A percentile compares a stretch with the other conserved stretches of the same genome.
phyloP scores from a whole-genome alignment of 2,113 vertebrate genomes.

The Xiphophorus maculatus region DNA sequence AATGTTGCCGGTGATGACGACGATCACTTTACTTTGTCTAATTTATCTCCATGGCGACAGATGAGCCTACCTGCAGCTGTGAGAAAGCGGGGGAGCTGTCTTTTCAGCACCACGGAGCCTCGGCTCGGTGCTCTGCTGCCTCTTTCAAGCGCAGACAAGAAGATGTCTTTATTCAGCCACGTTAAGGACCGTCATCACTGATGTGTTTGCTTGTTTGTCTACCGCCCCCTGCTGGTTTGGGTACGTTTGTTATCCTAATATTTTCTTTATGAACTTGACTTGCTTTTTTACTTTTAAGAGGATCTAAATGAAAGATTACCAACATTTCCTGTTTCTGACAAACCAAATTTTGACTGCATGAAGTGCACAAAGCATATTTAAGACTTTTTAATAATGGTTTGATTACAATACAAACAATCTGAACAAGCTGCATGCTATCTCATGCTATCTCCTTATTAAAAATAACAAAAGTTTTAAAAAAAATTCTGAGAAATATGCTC shows the following conservation, averaged over 20 bases:
- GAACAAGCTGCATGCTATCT: not conserved
- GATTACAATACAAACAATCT: not conserved
- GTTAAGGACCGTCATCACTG: conserved; percentile 30
- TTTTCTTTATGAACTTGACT: not conserved
- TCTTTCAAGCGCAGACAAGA: conserved; percentile 52
- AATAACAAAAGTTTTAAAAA: no score
- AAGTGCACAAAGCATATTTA: not conserved
- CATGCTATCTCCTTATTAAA: not conserved
- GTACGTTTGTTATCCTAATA: conserved; percentile 17
- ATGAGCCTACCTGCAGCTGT: conserved; percentile 70
- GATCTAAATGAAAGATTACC: no score
- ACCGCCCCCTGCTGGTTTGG: conserved; percentile 78
- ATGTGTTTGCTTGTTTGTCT: conserved; percentile 29
- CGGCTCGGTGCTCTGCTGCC: conserved; percentile 26
- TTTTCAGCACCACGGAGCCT: conserved; percentile 68
- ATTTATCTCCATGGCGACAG: conserved; percentile 25
- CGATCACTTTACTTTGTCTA: conserved; percentile 9
- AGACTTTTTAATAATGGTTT: no score
- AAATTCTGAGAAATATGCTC: no score
- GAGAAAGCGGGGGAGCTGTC: conserved; percentile 60
- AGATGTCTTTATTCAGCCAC: conserved; percentile 32
- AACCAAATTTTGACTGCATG: not conserved
- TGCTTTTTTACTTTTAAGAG: no score
- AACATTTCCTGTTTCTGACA: no score
- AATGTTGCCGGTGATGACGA: conserved; percentile 6